These are phyloP conservation scores for Sebastes fasciatus DNA, from an alignment of 2,113 vertebrate genomes.

Conservation along the genomic window DNA sequence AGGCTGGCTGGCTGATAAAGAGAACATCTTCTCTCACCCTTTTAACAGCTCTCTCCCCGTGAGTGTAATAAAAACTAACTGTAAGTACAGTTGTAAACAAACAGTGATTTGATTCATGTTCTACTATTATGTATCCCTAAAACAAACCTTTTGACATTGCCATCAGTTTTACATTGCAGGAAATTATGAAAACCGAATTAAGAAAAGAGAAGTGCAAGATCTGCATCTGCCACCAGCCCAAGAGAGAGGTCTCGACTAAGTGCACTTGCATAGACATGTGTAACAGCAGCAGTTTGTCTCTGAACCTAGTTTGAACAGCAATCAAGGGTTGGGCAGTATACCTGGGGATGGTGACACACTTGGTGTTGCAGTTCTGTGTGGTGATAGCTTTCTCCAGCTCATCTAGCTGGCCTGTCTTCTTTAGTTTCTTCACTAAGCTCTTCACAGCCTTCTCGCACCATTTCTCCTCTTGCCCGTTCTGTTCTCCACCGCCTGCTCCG, in stretches of 20 bases:
- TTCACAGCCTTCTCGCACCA: constrained; percentile 99
- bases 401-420: constrained; percentile 97
- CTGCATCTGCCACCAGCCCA: not conserved
- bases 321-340: constrained; percentile 70
- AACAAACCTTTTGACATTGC: not conserved
- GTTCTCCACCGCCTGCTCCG: constrained; percentile 89
- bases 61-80: constrained; percentile 8
- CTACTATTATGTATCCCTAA: not conserved
- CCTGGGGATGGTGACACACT: constrained; percentile 99
- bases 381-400: constrained; percentile 99
- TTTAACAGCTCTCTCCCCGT: not conserved
- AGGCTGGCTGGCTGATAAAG: constrained; percentile 74
- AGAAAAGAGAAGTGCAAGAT: not conserved
- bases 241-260: not conserved
- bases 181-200: not conserved
- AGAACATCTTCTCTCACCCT: constrained; percentile 48
- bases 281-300: not conserved
- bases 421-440: constrained; percentile 98
- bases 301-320: not conserved
- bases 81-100: constrained; percentile 35
- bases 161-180: not conserved
- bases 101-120: not conserved
- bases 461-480: constrained; percentile 98
- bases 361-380: constrained; percentile 98
- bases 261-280: not conserved